phyloP scores from a whole-genome alignment of 1,140 invertebrate genomes.

The Drosophila erecta region DNA sequence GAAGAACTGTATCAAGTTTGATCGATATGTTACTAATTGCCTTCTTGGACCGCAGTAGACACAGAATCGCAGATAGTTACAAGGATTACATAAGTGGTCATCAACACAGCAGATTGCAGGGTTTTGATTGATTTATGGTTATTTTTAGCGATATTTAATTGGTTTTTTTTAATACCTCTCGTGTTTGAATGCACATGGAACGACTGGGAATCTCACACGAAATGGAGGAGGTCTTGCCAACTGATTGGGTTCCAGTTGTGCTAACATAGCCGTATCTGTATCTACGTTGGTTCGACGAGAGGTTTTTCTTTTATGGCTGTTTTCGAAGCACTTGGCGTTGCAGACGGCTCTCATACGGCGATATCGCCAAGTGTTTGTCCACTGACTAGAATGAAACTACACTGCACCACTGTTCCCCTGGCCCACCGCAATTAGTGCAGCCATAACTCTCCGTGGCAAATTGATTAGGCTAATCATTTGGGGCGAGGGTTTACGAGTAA shows the following conservation, averaged over 20 bases:
- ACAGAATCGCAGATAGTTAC: too few species aligned
- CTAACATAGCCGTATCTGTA: constrained; percentile 13
- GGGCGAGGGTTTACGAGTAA: constrained; percentile 31
- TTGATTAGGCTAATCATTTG: constrained; percentile 64
- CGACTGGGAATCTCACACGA: neutral
- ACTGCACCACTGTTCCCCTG: constrained; percentile 16
- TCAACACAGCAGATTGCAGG: neutral
- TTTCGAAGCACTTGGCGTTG: constrained; percentile 64
- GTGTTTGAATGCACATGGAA: constrained; percentile 7
- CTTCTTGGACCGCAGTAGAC: too few species aligned
- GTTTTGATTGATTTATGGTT: constrained; percentile 14
- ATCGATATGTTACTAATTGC: neutral
- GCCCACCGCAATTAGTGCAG: constrained; percentile 31
- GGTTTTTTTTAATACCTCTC: constrained; percentile 4
- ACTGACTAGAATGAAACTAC: constrained; percentile 57
- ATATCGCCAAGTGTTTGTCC: constrained; percentile 53
- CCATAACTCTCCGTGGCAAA: constrained; percentile 23
- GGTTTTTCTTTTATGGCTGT: constrained; percentile 58
- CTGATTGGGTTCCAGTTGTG: constrained; percentile 31
- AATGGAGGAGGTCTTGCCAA: constrained; percentile 9
- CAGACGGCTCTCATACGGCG: constrained; percentile 40
- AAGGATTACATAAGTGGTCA: neutral
- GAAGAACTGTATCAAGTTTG: neutral
- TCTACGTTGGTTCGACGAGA: constrained; percentile 7
- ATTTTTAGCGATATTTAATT: neutral